Conservation (phyloP, 1,140 invertebrate genomes). For the Nilaparvata lugens region DNA sequence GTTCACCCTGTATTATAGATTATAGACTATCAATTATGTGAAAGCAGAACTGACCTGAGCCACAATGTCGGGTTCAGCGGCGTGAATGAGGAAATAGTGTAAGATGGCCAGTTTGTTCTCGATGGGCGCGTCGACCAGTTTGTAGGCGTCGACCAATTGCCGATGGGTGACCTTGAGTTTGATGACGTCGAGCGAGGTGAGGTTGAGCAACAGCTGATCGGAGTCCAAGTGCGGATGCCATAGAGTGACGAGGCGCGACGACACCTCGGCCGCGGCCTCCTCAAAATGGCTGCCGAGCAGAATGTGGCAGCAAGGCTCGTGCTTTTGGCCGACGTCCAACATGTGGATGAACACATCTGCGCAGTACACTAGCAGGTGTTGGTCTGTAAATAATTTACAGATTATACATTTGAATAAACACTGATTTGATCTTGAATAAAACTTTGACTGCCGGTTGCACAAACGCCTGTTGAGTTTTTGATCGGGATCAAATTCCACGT, state of each 20-base stretch:
- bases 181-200: conserved; percentile 59
- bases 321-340: conserved; percentile 64
- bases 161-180: conserved; percentile 48
- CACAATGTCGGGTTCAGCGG: conserved; percentile 56
- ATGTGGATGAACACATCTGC: conserved; percentile 69
- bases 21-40: not conserved
- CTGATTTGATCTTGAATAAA: too few species aligned
- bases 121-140: conserved; percentile 23
- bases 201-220: conserved; percentile 43
- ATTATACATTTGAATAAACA: too few species aligned
- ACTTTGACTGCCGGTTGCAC: too few species aligned
- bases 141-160: conserved; percentile 56
- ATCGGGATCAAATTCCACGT: too few species aligned
- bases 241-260: too few species aligned
- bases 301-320: conserved; percentile 72
- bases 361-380: conserved; percentile 66
- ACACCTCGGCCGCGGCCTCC: not conserved
- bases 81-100: conserved; percentile 68
- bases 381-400: conserved; percentile 39
- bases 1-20: too few species aligned
- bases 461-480: too few species aligned
- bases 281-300: conserved; percentile 29
- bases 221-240: conserved; percentile 31
- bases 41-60: conserved; percentile 43
- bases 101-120: conserved; percentile 56